A percentile compares a stretch with the other conserved stretches of the same genome.
Evolutionary conservation across 2,113 vertebrate species (phyloP).

Genomic region (Xenopus borealis): DNA sequence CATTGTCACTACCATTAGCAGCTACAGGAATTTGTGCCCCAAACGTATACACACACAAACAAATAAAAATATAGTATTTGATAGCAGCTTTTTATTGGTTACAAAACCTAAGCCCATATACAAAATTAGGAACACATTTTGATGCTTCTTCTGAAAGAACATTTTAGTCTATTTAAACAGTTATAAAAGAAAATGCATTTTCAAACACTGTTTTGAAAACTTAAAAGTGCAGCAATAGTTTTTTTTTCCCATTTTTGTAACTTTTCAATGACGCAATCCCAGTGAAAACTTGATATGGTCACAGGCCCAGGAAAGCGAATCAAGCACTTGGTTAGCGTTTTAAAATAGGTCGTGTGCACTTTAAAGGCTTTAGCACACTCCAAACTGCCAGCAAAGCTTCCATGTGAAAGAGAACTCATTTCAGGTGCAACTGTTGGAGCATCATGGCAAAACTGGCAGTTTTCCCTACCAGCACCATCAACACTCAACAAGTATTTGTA

Average conservation of each 20-base stretch:
- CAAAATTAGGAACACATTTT: conserved; percentile 86
- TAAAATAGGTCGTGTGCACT: conserved; percentile 52
- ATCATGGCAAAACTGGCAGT: conserved; percentile 33
- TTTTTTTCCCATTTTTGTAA: conserved; percentile 48
- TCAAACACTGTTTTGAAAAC: conserved; percentile 81
- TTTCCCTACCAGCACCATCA: conserved; percentile 51
- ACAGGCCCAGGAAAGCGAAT: conserved; percentile 63
- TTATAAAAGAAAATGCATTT: conserved; percentile 78
- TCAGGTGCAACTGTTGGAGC: conserved; percentile 9
- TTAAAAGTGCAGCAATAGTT: conserved; percentile 79
- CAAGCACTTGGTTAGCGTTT: conserved; percentile 28
- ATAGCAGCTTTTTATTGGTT: conserved; percentile 87
- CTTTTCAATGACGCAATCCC: conserved; percentile 70
- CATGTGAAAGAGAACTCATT: background rate
- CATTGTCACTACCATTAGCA: too few species aligned
- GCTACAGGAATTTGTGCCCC: too few species aligned
- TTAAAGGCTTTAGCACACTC: conserved; percentile 49
- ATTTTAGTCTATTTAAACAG: conserved; percentile 77
- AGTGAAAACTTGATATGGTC: conserved; percentile 73
- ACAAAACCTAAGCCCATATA: conserved; percentile 87
- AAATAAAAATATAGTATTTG: conserved; percentile 67
- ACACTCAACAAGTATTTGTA: background rate
- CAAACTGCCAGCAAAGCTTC: background rate
- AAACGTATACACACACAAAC: conserved; percentile 12
- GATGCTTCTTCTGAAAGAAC: conserved; percentile 82